Evolutionary conservation across 2,113 vertebrate genomes (phyloP), one percentile per base, ranked within the genome.

Genomic region (Cephalopterus ornatus): DNA sequence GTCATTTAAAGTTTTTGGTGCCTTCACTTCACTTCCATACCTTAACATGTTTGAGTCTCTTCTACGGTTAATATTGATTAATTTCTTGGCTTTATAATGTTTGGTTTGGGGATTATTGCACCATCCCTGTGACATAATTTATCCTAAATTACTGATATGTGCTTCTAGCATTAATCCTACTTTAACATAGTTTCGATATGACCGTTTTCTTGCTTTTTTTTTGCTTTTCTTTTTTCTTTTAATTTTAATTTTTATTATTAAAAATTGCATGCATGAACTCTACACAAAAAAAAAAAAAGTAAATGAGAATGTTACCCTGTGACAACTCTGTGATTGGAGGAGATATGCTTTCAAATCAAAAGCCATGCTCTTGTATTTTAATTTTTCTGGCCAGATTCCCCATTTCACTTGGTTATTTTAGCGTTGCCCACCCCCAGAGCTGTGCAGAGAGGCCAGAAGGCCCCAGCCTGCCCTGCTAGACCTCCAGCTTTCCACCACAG

Each of bases 11-110:
- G 96, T 94, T 88, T 96, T 93, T 95, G 96, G 96, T 96, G 93
- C 96, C 96, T 96, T 96, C 93, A 94, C 95, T 96, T 96, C 96
- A 96, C 96, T 97, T 97, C 96, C 96, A 97, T 95, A 94, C 88
- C 96, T 93, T 95, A 93, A 96, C 96, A 97, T 92, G 93, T 95
- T 96, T 96, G 80, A 95, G 96, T 96, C 96, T 97, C 96, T 97
- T 96, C 95, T 96, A 92, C 13, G 15, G 92, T 96, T 96, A 92
- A 91, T 88, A 94, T 87, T 92, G 80, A 75, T 96, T 95, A 92
- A 95, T 96, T 96, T 96, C 92, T 96, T 96, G 92, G 73, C 85
- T 94, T 97, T 90, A 86, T 89, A 86, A 90, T 95, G 95, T 96
- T 96, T 94, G 83, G 44, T 96, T 96, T 96, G 92, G 96, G 96